Evolutionary conservation across 2,797 vertebrate species (phyloP), one percentile per base, ranked within the genome.

Genomic region (Macrochelys suwanniensis): DNA sequence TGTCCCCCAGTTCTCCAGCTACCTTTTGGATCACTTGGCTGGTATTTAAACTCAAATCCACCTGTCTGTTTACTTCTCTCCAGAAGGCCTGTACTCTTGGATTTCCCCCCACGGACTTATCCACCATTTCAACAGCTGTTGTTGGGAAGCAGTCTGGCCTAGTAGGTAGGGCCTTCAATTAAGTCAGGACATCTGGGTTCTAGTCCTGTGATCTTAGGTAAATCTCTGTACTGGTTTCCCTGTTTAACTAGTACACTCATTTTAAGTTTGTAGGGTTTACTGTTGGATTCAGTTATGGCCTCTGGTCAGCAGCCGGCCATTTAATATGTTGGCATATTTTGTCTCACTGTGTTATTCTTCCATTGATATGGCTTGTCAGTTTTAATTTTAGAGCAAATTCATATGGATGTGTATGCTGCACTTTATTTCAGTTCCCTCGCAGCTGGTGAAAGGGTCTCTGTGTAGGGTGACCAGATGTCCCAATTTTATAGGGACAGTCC

Each of bases 131-230:
- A 33, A 65, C 59, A 7, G 13, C 59, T 65, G 15, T 65, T n/a
- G 33, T n/a, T n/a, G 61, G 33, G 16, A n/a, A 33, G 33, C 16
- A 65, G 17, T n/a, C 33, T n/a, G 33, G 16, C 61, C 61, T 19
- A 65, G 17, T 65, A 33, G 71, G 37, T 26, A 45, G 71, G 71
- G 23, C 12, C 42, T 23, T 45, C 4, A 11, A 74, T 45, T 45
- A 42, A 31, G 25, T 45, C 25, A 74, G 71, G 42, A 45, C 11
- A 26, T 11, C 71, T 74, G 42, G 11, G 42, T 45, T 37, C 21
- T 74, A 45, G 0, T 11, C 80, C 59, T 6, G 5, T 2, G 1
- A 47, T 19, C 47, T 65, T 0, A 0, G 28, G 47, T 1, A 0
- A 47, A 2, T 26, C 77, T 0, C 23, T 45, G 16, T n/a, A 23